phyloP scores from a whole-genome alignment of 2,113 vertebrate genomes.

The Cephalopterus ornatus region DNA sequence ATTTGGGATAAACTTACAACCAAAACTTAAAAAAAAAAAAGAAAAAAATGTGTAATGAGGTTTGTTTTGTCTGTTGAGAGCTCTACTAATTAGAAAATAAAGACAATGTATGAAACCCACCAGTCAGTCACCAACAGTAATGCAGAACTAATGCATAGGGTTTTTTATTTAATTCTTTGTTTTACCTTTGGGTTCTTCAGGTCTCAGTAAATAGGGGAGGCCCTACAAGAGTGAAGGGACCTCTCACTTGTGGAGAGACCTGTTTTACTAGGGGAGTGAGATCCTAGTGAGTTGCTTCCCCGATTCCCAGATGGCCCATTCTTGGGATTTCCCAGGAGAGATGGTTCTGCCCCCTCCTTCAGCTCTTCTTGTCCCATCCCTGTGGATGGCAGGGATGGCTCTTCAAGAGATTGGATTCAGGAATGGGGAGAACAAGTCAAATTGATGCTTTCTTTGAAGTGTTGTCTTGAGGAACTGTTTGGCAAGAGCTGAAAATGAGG shows the following conservation, averaged over 20 bases:
- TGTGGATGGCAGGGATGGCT: accelerated
- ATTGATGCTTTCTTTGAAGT: not conserved
- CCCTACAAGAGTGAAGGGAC: not conserved
- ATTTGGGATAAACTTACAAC: not conserved
- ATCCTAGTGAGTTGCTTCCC: accelerated
- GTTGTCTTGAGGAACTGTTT: not conserved
- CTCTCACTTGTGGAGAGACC: not conserved
- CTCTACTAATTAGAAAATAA: not conserved
- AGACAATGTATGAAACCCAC: not conserved
- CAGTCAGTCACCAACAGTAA: accelerated
- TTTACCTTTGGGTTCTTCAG: not conserved
- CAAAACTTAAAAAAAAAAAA: not conserved
- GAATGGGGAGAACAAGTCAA: not conserved
- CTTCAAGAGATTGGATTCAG: not conserved
- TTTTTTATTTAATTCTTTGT: not conserved
- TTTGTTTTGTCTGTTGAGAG: not conserved
- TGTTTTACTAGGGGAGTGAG: accelerated
- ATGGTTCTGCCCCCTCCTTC: not conserved
- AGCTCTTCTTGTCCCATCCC: accelerated
- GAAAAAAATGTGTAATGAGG: not conserved
- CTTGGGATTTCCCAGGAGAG: not conserved
- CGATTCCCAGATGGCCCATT: accelerated
- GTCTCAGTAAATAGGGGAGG: not conserved
- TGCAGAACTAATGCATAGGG: accelerated
- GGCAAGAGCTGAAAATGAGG: not conserved